Conservation (phyloP, 2,113 vertebrate genomes). For the Daboia siamensis region DNA sequence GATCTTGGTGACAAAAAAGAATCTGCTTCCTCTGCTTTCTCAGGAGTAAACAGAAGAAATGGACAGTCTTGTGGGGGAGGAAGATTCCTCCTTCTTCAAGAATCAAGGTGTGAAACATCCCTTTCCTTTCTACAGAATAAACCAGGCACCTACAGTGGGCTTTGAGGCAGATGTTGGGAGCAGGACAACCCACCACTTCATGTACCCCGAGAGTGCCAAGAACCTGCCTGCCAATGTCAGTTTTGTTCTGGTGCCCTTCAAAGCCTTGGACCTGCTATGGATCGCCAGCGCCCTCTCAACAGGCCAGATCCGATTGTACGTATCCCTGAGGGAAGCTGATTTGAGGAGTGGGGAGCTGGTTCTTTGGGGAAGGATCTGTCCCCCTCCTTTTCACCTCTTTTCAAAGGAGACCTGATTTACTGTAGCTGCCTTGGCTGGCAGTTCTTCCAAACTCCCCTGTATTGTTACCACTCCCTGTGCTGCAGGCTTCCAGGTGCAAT, state of each 20-base stretch:
- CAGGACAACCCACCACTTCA: constrained; percentile 95
- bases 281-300: constrained; percentile 95
- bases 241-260: constrained; percentile 97
- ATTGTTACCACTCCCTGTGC: background rate
- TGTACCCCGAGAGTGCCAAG: constrained; percentile 99
- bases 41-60: background rate
- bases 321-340: background rate
- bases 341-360: too few species aligned
- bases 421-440: background rate
- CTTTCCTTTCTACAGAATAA: constrained; percentile 79
- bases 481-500: background rate
- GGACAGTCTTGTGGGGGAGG: background rate
- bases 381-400: background rate
- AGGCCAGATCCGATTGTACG: constrained; percentile 96
- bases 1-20: background rate
- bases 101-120: background rate
- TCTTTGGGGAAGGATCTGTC: background rate
- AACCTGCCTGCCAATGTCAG: constrained; percentile 93
- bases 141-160: constrained; percentile 93
- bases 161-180: constrained; percentile 91
- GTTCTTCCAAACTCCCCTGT: background rate
- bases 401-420: background rate
- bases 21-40: too few species aligned
- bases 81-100: background rate
- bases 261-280: constrained; percentile 96